phyloP scores from a whole-genome alignment of 2,888 invertebrate genomes.

The Romanomermis culicivorax region DNA sequence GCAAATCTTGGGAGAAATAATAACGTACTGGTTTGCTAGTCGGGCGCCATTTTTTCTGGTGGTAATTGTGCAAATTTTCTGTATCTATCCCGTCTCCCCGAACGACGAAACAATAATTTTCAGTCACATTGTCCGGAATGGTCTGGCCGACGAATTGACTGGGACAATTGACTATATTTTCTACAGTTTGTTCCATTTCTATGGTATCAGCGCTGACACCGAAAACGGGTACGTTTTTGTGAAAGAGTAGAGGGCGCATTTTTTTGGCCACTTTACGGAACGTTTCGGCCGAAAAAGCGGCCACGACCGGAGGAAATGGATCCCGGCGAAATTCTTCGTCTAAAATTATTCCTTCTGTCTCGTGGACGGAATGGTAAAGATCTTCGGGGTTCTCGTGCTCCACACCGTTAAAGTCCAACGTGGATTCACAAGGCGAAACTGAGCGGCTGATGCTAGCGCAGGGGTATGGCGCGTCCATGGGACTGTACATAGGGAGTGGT shows the following conservation, averaged over 20 bases:
- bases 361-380: too few species aligned
- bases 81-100: constrained; percentile 25
- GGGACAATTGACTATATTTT: constrained; percentile 25
- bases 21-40: constrained; percentile 26
- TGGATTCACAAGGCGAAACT: constrained; percentile 6
- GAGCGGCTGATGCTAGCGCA: too few species aligned
- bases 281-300: too few species aligned
- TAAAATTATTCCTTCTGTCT: too few species aligned
- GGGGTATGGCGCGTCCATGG: too few species aligned
- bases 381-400: too few species aligned
- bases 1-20: constrained; percentile 23
- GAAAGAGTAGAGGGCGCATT: constrained; percentile 7
- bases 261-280: too few species aligned
- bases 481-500: too few species aligned
- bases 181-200: constrained; percentile 27
- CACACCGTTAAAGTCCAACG: constrained; percentile 20
- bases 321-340: too few species aligned
- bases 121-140: constrained; percentile 24
- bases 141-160: constrained; percentile 20
- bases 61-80: constrained; percentile 20
- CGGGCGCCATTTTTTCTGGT: constrained; percentile 26
- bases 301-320: too few species aligned
- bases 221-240: constrained; percentile 25
- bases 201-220: constrained; percentile 27
- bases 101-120: constrained; percentile 28